Base-by-base conservation (phyloP, 2,113 vertebrate species). In the Ameiurus melas region DNA sequence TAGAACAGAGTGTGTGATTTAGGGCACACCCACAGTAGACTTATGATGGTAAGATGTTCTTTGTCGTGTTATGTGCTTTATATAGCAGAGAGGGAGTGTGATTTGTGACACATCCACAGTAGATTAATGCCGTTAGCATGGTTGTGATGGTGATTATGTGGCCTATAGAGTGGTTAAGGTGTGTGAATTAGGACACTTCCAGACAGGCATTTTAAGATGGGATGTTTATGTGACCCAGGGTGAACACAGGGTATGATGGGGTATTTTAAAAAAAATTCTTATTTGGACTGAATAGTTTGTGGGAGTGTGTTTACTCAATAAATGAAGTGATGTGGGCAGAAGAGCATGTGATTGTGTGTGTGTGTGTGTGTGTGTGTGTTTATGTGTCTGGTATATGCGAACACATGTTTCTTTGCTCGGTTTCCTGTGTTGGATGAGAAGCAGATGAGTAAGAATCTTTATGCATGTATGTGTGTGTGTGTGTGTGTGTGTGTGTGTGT, bases 341-440 rank as follows among this genome's bases (percentile, higher is more conserved):
- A 43, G 14, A 27, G 73, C 14, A 17, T 53, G 77, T 5, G 14
- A 25, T 10, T 78, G 73, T 51, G 47, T 51, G 47, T 51, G 47
- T 51, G 47, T 77, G 73, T 77, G 39, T 77, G 73, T 47, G 73
- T 77, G 39, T 77, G 73, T 47, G 39, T 77, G 75, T 27, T 53
- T 85, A 70, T 88, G 58, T 80, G 51, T 71, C 62, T 82, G 88
- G 20, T 47, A 47, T 77, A n/a, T 75, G 81, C 33, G 22, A 33
- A 89, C 80, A 83, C 75, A 81, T 86, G 84, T 58, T 82, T 33
- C 79, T 83, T 60, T 73, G 51, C 85, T 77, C 7, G 25, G 58
- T 58, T 55, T 78, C 39, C 84, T 73, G 58, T 80, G 13, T 62
- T 4, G 30, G 64, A 89, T 84, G 43, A 84, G 43, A 84, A 84